Base-by-base conservation (phyloP, 2,888 invertebrate genomes). In the Diarsia mendica region DNA sequence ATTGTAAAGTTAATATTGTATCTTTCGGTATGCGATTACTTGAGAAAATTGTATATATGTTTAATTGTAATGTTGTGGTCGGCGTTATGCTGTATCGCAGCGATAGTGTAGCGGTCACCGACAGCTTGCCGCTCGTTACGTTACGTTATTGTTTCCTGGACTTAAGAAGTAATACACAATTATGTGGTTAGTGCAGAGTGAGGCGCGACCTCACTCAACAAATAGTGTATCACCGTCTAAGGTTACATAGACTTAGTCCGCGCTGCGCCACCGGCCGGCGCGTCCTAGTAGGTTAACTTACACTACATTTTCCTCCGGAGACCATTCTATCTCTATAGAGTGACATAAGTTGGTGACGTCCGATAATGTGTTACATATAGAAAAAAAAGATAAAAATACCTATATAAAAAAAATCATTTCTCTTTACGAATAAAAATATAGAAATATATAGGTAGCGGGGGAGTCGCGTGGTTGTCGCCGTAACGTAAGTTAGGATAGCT, bases 311-410 rank as follows among this genome's bases (percentile, higher is more conserved):
- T 91, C 91, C 91, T 93, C 92, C 89, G 89, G 88, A 91, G 90
- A 93, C 91, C 92, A 87, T 91, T 84, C 85, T 85, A 80, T 77
- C 71, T 78, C 18, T 90, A 92, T 93, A 92, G 91, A 89, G 91
- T 91, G 92, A 91, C 90, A 94, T 93, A 94, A 93, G 91, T 93
- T 93, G 91, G 94, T 94, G 92, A 93, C 96, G 96, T 96, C 96
- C 96, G 94, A 92, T 93, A 93, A 92, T 90, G 88, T 92, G 91
- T 93, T 93, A 94, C 91, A 93, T 93, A 94, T 92, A 94, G 91
- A 92, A 91, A 92, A 92, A 93, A 92, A 92, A 92, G 92, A 93
- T 91, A 91, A 92, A 77, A 93, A 94, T 92, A 93, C 90, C 89
- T 94, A 93, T 94, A 92, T 93, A 92, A 93, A 93, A 92, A 92